Evolutionary conservation across 1,140 invertebrate genomes (phyloP).

Genomic region (Drosophila navojoa): DNA sequence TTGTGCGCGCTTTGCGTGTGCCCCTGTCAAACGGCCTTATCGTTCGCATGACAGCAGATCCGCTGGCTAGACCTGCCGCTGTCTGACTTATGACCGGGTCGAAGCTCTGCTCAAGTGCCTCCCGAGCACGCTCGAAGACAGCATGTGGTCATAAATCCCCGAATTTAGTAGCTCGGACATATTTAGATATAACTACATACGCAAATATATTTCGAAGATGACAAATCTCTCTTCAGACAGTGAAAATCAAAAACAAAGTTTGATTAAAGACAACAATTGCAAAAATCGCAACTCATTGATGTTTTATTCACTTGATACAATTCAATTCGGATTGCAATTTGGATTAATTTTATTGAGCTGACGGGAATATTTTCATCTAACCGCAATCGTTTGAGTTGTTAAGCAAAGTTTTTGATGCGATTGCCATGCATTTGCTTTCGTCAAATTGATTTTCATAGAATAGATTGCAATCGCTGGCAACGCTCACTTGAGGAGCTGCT

Average conservation of each 20-base stretch:
- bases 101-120: slow-evolving; percentile 58
- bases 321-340: no score
- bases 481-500: background rate
- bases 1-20: slow-evolving; percentile 61
- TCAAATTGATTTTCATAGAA: slow-evolving; percentile 2
- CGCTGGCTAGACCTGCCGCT: slow-evolving; percentile 40
- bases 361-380: no score
- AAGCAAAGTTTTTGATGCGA: background rate
- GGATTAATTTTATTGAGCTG: no score
- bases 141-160: slow-evolving; percentile 45
- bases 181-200: no score
- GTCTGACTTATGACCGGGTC: slow-evolving; percentile 46
- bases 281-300: no score
- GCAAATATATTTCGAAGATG: background rate
- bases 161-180: slow-evolving; percentile 26
- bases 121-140: slow-evolving; percentile 38
- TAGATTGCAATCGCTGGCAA: background rate
- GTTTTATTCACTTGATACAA: no score
- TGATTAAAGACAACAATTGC: no score
- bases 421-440: background rate
- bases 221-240: no score
- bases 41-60: slow-evolving; percentile 71
- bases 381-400: no score
- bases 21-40: slow-evolving; percentile 73
- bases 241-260: no score